Evolutionary conservation across 2,797 vertebrate genomes (phyloP).

Genomic region (Neomorphus geoffroyi): DNA sequence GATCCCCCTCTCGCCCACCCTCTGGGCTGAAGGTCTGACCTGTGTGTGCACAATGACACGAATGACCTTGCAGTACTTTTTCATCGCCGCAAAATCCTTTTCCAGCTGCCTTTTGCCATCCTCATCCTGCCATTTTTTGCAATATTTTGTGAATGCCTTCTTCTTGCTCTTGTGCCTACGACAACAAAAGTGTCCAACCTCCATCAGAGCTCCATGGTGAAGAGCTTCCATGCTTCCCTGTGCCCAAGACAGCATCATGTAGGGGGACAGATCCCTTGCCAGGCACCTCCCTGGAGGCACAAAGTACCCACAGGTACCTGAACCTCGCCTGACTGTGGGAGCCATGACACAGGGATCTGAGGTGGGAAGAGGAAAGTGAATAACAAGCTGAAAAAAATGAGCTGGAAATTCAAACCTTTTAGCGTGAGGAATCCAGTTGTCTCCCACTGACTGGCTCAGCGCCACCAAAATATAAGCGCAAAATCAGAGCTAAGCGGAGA

Average conservation of each 20-base stretch:
- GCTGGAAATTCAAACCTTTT: neutral
- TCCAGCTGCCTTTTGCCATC: constrained; percentile 89
- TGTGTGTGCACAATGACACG: constrained; percentile 92
- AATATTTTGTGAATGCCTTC: constrained; percentile 93
- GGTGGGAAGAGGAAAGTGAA: neutral
- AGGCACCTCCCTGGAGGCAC: neutral
- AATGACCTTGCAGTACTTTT: constrained; percentile 92
- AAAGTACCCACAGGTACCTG: neutral
- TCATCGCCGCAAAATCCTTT: constrained; percentile 89
- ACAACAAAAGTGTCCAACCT: neutral
- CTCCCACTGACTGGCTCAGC: constrained; percentile 22
- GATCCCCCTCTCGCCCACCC: neutral
- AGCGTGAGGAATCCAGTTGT: constrained; percentile 9
- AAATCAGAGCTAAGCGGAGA: neutral
- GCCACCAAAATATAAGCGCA: neutral
- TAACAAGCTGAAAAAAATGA: neutral
- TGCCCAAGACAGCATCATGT: fast-evolving
- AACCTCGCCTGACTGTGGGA: neutral
- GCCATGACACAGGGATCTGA: neutral
- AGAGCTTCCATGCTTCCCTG: neutral
- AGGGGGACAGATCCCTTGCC: neutral
- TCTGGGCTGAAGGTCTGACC: constrained; percentile 70
- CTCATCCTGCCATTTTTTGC: constrained; percentile 91
- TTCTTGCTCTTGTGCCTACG: constrained; percentile 93
- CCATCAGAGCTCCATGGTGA: neutral